Conservation (phyloP, 2,888 invertebrate genomes). For the Dione vanillae region DNA sequence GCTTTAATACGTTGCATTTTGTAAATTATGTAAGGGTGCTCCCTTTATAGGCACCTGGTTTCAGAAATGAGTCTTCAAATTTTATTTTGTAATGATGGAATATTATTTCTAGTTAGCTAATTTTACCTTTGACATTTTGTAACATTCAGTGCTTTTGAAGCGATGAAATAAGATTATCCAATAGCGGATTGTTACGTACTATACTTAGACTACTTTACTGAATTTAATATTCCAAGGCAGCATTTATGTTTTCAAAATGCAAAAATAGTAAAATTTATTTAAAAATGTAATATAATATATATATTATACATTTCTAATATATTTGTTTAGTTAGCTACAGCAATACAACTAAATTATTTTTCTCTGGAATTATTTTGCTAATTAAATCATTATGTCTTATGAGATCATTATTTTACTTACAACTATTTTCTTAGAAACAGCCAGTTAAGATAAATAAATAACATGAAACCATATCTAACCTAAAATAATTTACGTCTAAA, state of each 20-base stretch:
- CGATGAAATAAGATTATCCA: background rate
- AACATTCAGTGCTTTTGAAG: background rate
- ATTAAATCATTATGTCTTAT: too few species aligned
- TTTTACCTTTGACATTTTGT: background rate
- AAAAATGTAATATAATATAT: background rate
- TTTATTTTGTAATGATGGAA: background rate
- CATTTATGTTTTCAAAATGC: background rate
- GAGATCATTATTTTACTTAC: too few species aligned
- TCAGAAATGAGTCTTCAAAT: conserved; percentile 2
- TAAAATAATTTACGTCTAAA: conserved; percentile 12
- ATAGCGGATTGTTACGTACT: conserved; percentile 3
- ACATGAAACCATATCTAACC: background rate
- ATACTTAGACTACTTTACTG: background rate
- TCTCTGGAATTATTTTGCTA: too few species aligned
- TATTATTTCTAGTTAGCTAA: background rate
- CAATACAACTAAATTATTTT: too few species aligned
- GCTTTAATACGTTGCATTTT: conserved; percentile 14
- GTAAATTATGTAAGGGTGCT: conserved; percentile 8
- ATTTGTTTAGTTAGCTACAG: too few species aligned
- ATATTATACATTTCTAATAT: background rate
- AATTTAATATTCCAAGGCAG: background rate
- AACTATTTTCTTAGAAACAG: background rate
- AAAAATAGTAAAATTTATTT: too few species aligned
- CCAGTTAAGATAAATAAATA: background rate
- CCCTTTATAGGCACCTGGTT: conserved; percentile 5